Base-by-base conservation (phyloP, 2,797 vertebrate genomes). In the Argentina silus region DNA sequence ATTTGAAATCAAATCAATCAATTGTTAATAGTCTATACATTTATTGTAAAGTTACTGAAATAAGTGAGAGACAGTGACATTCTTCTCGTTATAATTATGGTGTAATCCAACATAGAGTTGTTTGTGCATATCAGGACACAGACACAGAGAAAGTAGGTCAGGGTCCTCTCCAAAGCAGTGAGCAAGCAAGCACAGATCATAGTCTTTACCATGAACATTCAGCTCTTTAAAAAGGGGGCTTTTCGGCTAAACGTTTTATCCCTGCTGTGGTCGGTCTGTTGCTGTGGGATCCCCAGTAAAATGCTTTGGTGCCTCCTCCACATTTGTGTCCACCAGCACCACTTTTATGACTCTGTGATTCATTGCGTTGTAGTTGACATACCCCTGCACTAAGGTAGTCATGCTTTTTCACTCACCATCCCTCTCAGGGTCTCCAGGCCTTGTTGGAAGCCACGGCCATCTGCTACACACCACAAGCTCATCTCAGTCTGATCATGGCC, bases 301-400 rank as follows among this genome's bases (percentile, higher is more conserved):
- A 90, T 89, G 82, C 70, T 57, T 79, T 2, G 67, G 81, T 65
- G 76, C 79, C 75, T 80, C 75, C 73, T 77, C 47, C 78, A 47
- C 72, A 70, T 88, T 80, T 79, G 60, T 88, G 79, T 84, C 85
- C 67, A 75, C 74, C 75, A 23, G 23, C 66, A 71, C 72, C 79
- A 9, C 78, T 86, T 91, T 92, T 88, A 91, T 76, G 73, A 81
- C 81, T 21, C 51, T 27, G 23, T 70, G 74, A 84, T 83, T 88
- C 70, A 88, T 72, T 81, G 76, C 57, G 17, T 79, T 78, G 15
- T 72, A 67, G 75, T 78, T 82, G 82, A 87, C 81, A 77, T 72
- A 77, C 76, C 67, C 60, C 71, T 70, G 68, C 45, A 79, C 82
- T 60, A 64, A 77, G 76, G 71, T 74, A 68, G 78, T 74, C 81